Conservation (phyloP, 2,797 vertebrate species). For the Sebastes hubbsi region DNA sequence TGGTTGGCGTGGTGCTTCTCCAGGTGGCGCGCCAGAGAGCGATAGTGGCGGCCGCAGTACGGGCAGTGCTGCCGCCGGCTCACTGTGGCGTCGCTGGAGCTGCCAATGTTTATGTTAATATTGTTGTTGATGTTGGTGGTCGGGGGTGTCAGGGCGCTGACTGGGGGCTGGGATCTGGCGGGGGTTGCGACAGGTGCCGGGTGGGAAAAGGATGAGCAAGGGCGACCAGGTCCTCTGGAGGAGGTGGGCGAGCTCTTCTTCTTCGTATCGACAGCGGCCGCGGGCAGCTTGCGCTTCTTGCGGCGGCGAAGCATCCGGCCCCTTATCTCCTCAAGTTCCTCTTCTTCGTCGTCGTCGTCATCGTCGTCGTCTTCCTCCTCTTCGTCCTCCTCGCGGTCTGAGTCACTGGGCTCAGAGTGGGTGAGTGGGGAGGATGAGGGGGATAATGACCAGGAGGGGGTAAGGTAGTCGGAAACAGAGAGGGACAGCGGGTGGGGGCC, state of each 20-base stretch:
- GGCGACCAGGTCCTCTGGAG: slow-evolving; percentile 67
- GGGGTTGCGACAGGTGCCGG: slow-evolving; percentile 53
- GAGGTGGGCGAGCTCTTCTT: slow-evolving; percentile 68
- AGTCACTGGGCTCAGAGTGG: slow-evolving; percentile 85
- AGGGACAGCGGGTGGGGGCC: slow-evolving; percentile 84
- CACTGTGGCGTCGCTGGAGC: slow-evolving; percentile 57
- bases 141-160: slow-evolving; percentile 55
- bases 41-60: slow-evolving; percentile 84
- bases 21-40: slow-evolving; percentile 84
- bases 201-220: slow-evolving; percentile 74
- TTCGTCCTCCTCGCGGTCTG: slow-evolving; percentile 84
- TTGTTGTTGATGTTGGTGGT: slow-evolving; percentile 87
- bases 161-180: slow-evolving; percentile 57
- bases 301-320: slow-evolving; percentile 83
- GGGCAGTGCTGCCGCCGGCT: slow-evolving; percentile 82
- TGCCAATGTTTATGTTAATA: slow-evolving; percentile 84
- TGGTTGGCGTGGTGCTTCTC: slow-evolving; percentile 86
- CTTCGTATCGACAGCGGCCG: slow-evolving; percentile 51
- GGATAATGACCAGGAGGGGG: slow-evolving; percentile 85
- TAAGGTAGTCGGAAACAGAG: slow-evolving; percentile 86
- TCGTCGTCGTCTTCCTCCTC: slow-evolving; percentile 84
- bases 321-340: slow-evolving; percentile 81
- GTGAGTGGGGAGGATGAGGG: slow-evolving; percentile 85
- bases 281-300: slow-evolving; percentile 80
- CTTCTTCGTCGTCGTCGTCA: slow-evolving; percentile 81